These are phyloP conservation scores for Alectoris magna DNA, from an alignment of 2,797 vertebrate species.

Conservation along the genomic window DNA sequence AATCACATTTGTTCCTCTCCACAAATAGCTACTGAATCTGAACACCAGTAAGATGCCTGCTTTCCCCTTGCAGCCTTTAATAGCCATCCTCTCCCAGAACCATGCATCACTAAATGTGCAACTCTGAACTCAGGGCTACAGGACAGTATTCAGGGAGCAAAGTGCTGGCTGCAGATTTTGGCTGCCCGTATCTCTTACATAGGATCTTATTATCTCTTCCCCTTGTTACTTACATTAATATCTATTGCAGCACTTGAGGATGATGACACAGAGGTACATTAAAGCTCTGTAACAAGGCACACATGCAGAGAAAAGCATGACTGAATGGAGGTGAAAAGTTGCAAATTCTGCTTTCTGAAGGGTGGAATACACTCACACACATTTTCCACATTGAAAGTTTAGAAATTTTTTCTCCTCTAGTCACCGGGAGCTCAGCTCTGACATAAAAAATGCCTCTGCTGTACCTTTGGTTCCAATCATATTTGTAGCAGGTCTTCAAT, in stretches of 20 bases:
- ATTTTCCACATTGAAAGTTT: neutral
- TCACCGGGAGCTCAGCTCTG: neutral
- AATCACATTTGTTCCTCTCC: neutral
- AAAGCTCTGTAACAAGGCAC: neutral
- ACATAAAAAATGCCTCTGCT: neutral
- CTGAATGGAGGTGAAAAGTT: neutral
- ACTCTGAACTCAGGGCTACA: neutral
- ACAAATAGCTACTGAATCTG: neutral
- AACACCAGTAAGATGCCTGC: neutral
- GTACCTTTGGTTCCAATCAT: neutral
- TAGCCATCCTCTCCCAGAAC: neutral
- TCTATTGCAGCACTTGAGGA: neutral
- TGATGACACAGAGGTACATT: neutral
- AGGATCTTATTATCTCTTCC: neutral
- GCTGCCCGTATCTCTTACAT: neutral
- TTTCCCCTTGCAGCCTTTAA: neutral
- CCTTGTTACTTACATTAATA: neutral
- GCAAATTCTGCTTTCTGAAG: neutral
- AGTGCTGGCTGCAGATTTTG: neutral
- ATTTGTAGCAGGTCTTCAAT: neutral
- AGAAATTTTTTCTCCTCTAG: neutral
- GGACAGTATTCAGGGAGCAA: neutral
- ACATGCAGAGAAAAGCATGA: neutral
- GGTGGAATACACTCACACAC: neutral
- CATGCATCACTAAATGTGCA: too few relatives aligned